A percentile compares a stretch with the other conserved stretches of the same genome.
Evolutionary conservation across 2,797 vertebrate species (phyloP).

Genomic region (Takifugu rubripes): DNA sequence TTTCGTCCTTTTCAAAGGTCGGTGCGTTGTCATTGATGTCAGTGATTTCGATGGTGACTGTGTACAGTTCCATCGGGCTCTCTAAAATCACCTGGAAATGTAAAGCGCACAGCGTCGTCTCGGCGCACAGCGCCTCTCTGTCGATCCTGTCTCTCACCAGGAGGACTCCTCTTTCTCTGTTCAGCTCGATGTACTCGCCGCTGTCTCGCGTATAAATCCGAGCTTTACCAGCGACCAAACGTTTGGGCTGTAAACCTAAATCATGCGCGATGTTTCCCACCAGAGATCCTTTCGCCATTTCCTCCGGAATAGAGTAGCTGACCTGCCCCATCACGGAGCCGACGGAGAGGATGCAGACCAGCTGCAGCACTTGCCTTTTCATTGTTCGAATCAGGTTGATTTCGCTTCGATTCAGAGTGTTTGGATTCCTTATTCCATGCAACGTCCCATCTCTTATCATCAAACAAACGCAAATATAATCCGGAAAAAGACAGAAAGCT

Average conservation of each 20-base stretch:
- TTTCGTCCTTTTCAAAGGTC: conserved; percentile 51
- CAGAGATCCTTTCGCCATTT: conserved; percentile 74
- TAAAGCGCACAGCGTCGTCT: conserved; percentile 75
- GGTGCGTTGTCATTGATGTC: conserved; percentile 67
- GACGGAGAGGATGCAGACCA: conserved; percentile 46
- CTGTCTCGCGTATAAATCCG: conserved; percentile 65
- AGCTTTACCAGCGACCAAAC: conserved; percentile 72
- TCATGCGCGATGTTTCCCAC: conserved; percentile 63
- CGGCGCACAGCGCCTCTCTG: conserved; percentile 79
- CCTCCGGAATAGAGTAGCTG: conserved; percentile 84
- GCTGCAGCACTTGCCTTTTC: conserved; percentile 68
- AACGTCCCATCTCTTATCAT: not conserved
- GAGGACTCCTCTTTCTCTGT: conserved; percentile 79
- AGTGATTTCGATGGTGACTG: conserved; percentile 69
- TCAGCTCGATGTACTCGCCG: conserved; percentile 78
- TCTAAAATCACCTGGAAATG: conserved; percentile 78
- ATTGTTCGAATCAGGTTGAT: conserved; percentile 53
- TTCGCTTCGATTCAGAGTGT: not conserved
- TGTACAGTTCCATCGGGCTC: conserved; percentile 82
- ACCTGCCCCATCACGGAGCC: conserved; percentile 66
- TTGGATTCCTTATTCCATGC: not conserved
- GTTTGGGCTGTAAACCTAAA: conserved; percentile 61
- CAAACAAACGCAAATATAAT: not conserved
- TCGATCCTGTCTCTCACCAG: conserved; percentile 82
- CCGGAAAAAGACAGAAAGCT: not conserved